Percentiles rank a stretch among this genome's conserved stretches.
phyloP scores from a whole-genome alignment of 2,888 invertebrate genomes.

The Busseola fusca region DNA sequence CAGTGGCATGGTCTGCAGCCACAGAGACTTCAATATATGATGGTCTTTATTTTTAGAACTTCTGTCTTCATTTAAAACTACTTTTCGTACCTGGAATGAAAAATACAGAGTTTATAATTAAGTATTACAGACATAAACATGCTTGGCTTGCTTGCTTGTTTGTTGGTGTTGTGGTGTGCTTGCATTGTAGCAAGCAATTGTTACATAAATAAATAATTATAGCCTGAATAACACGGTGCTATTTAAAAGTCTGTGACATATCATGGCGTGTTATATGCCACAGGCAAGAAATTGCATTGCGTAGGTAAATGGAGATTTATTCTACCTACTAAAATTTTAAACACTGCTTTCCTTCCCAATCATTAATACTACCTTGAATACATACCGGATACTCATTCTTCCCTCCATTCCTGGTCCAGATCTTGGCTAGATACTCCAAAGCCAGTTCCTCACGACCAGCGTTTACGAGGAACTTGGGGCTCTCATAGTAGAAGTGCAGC shows the following conservation, averaged over 20 bases:
- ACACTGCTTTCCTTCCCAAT: background rate
- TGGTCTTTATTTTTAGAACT: background rate
- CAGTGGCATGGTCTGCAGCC: conserved; percentile 48
- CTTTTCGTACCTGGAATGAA: conserved; percentile 38
- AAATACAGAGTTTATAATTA: background rate
- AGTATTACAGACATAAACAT: no score
- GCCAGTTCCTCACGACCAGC: conserved; percentile 89
- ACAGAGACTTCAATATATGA: conserved; percentile 46
- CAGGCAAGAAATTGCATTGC: background rate
- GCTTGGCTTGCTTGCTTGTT: no score
- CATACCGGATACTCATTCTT: conserved; percentile 49
- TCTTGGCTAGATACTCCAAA: conserved; percentile 86
- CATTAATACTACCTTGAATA: background rate
- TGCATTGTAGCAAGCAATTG: no score
- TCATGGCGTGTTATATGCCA: no score
- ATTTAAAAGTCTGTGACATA: background rate
- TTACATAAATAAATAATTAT: no score
- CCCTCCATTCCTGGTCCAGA: conserved; percentile 87
- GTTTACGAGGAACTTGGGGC: conserved; percentile 92
- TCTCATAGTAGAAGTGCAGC: conserved; percentile 90
- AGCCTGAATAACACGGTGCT: background rate
- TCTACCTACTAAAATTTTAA: background rate
- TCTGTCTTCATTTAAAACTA: conserved; percentile 35
- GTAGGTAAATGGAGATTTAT: background rate
- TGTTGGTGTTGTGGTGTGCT: no score